phyloP scores from a whole-genome alignment of 2,797 vertebrate species.

The Meda fulgida region DNA sequence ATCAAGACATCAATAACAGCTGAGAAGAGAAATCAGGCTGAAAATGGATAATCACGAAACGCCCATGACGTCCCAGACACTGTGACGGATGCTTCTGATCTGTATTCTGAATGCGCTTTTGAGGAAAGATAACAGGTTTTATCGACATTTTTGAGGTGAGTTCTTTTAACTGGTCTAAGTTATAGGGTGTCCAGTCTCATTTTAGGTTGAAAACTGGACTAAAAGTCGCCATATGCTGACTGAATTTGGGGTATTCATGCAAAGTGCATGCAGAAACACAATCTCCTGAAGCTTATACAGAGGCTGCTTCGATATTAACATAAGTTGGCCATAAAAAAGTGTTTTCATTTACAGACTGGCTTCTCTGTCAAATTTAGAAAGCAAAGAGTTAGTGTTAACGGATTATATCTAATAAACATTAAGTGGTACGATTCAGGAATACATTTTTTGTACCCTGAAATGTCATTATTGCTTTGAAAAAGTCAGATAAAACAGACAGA shows the following conservation, averaged over 20 bases:
- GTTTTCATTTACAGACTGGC: neutral
- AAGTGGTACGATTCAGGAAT: neutral
- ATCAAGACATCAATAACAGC: conserved; percentile 38
- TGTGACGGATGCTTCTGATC: conserved; percentile 6
- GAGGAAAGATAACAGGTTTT: neutral
- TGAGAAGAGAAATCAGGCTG: conserved; percentile 36
- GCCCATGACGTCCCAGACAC: neutral
- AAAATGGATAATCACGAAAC: conserved; percentile 31
- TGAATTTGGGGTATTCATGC: neutral
- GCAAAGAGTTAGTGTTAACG: neutral
- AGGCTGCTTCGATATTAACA: neutral
- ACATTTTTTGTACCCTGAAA: neutral
- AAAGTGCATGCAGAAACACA: neutral
- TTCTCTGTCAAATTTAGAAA: neutral
- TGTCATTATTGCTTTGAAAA: neutral
- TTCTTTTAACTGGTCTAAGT: neutral
- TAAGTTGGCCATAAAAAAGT: neutral
- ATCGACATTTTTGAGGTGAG: neutral
- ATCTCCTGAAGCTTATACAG: too few species aligned
- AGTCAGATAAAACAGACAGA: too few species aligned
- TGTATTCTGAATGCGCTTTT: neutral
- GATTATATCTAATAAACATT: neutral
- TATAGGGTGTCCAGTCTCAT: neutral
- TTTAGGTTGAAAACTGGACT: neutral
- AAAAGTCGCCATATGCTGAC: neutral